These are phyloP conservation scores for Synergus itoensis DNA, from an alignment of 2,888 invertebrate genomes.

Conservation along the genomic window DNA sequence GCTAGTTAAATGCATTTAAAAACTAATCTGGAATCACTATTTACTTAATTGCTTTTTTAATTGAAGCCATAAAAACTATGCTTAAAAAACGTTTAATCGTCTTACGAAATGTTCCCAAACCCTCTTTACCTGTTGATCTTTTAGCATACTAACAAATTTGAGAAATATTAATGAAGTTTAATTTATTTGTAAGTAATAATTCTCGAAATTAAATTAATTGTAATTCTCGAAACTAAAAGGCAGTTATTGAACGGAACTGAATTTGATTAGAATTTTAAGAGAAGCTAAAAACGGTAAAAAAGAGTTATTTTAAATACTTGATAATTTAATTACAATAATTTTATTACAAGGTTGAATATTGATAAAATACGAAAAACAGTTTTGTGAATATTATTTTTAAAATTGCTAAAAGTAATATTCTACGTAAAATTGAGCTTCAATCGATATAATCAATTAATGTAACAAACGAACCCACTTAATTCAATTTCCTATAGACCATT, in stretches of 20 bases:
- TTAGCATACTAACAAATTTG: conserved; percentile 54
- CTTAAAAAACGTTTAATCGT: conserved; percentile 62
- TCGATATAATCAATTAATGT: background rate
- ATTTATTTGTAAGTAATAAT: too few relatives aligned
- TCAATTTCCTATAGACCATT: background rate
- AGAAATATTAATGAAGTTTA: background rate
- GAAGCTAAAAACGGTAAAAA: background rate
- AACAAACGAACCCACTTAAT: background rate
- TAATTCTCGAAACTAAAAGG: background rate
- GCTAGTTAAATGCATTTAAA: background rate
- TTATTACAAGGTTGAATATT: too few relatives aligned
- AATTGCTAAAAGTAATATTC: too few relatives aligned
- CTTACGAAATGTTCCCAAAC: conserved; percentile 66
- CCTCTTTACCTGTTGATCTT: conserved; percentile 69
- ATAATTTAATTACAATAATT: too few relatives aligned
- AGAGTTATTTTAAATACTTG: too few relatives aligned
- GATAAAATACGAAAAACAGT: too few relatives aligned
- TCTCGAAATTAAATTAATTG: background rate
- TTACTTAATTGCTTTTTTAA: background rate
- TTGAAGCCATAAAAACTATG: background rate
- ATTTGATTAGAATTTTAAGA: background rate
- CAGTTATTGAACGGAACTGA: background rate
- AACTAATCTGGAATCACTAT: background rate
- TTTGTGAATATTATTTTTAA: too few relatives aligned
- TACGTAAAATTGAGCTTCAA: background rate